Evolutionary conservation across 2,113 vertebrate genomes (phyloP), one percentile per base, ranked within the genome.

Genomic region (Coracopsis vasa): DNA sequence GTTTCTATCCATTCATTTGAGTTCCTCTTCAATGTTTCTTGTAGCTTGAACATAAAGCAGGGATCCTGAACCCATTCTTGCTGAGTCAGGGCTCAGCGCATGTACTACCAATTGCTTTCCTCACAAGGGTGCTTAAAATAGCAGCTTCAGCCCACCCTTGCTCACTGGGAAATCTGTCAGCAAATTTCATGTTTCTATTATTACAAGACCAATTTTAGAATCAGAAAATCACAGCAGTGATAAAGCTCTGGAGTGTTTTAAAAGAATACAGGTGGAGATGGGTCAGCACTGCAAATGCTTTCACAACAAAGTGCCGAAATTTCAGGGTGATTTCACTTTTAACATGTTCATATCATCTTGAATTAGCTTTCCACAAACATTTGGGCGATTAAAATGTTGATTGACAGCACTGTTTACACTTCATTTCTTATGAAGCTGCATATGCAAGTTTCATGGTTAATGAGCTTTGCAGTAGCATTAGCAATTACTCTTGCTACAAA

Each of bases 141-240:
- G 91, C 80, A 92, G 56, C 61, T 78, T 91, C 69, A 95, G 61
- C 89, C 77, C 77, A 45, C 80, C 3, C 1, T 24, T 81, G 91
- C 70, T 94, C 86, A 69, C 69, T 92, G 94, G 95, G 88, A 95
- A 95, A 94, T 88, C 94, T 94, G 91, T 97, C 96, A 96, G 96
- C 86, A 94, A 89, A 92, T 95, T 89, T 93, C 56, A 72, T 17
- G 0, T 89, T 92, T 92, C 94, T 93, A 69, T 96, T 96, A 92
- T 96, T 96, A 92, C 51, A 64, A 84, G 80, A 75, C 56, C 65
- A 91, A 87, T 91, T 91, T 92, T 87, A 93, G 94, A 89, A 85
- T 41, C 42, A 84, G 69, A 2, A 60, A 89, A 37, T 51, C n/a
- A 23, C 15, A 86, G 73, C 35, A 69, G 37, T 75, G 66, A 87